These are phyloP conservation scores for Punctoribates punctum DNA, from an alignment of 2,888 invertebrate genomes.

Conservation along the genomic window DNA sequence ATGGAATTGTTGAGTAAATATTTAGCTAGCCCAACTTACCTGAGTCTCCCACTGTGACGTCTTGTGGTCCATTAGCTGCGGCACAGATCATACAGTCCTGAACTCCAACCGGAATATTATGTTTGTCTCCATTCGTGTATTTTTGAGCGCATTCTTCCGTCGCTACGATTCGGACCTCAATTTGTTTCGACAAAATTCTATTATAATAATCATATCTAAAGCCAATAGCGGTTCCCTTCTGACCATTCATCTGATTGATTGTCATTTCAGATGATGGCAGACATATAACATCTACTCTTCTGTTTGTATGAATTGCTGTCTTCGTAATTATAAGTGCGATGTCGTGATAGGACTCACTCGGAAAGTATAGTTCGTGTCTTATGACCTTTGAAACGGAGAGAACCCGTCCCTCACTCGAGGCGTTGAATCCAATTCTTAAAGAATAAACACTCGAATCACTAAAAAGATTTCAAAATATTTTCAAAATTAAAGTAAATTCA, in stretches of 20 bases:
- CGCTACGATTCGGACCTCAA: background rate
- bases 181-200: background rate
- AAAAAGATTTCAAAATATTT: background rate
- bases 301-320: background rate
- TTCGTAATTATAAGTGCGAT: slow-evolving; percentile 21
- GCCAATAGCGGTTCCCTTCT: background rate
- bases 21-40: slow-evolving; percentile 3
- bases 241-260: background rate
- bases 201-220: background rate
- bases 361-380: slow-evolving; percentile 5
- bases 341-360: slow-evolving; percentile 27
- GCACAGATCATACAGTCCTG: slow-evolving; percentile 44
- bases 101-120: slow-evolving; percentile 43
- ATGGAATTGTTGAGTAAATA: background rate
- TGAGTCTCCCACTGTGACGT: slow-evolving; percentile 46
- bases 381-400: background rate
- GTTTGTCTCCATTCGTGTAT: slow-evolving; percentile 16
- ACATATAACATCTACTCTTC: background rate
- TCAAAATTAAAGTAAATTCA: background rate
- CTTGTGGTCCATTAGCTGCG: slow-evolving; percentile 36
- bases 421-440: background rate
- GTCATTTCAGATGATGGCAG: background rate
- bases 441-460: slow-evolving; percentile 29
- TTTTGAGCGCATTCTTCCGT: slow-evolving; percentile 14
- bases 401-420: background rate